Conservation (phyloP, 2,113 vertebrate genomes). For the Pica pica region DNA sequence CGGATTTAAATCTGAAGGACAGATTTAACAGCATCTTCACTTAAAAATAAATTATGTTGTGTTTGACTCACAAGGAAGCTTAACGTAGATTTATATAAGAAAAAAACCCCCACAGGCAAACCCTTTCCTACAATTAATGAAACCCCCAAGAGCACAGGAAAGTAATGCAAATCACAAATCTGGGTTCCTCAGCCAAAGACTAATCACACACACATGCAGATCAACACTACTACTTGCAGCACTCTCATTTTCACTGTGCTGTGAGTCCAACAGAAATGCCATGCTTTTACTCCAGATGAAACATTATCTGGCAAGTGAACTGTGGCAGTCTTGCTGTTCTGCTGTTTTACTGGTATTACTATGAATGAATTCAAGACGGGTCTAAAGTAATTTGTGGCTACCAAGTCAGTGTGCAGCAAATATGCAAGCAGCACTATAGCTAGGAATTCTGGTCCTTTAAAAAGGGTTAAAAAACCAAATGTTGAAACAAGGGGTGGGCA, state of each 20-base stretch:
- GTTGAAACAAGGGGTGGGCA: constrained; percentile 16
- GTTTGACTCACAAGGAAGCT: not conserved
- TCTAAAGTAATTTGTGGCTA: constrained; percentile 46
- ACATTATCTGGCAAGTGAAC: constrained; percentile 10
- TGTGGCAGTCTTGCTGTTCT: constrained; percentile 38
- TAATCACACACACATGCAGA: not conserved
- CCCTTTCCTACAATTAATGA: not conserved
- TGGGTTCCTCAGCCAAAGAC: not conserved
- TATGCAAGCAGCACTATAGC: constrained; percentile 26
- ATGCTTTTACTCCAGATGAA: constrained; percentile 26
- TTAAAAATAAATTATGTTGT: not conserved
- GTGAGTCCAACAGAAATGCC: not conserved
- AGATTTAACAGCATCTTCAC: not conserved
- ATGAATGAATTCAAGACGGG: constrained; percentile 29
- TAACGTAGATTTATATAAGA: not conserved
- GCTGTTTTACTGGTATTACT: constrained; percentile 4
- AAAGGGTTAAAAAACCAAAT: constrained; percentile 26
- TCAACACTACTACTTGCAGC: not conserved
- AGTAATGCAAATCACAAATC: not conserved
- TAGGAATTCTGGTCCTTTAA: not conserved
- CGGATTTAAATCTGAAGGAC: not conserved
- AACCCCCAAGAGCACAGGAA: not conserved
- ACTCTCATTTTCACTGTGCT: not conserved
- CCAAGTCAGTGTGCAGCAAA: constrained; percentile 17
- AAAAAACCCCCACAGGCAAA: not conserved